Evolutionary conservation across 2,113 vertebrate species (phyloP).

Genomic region (Blennius ocellaris): DNA sequence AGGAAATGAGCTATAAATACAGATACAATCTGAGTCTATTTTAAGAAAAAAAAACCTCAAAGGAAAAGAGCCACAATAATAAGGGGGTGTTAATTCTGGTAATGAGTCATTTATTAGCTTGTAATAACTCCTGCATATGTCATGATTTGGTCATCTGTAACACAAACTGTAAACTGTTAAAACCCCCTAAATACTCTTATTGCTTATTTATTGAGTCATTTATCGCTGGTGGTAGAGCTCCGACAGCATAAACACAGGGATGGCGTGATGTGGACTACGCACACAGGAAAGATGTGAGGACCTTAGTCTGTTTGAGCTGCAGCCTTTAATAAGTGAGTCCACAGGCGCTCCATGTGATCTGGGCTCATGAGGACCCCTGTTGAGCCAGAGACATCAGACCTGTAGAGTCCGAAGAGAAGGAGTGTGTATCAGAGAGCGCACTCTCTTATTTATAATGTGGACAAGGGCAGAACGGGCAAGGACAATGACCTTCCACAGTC

Average conservation of each 20-base stretch:
- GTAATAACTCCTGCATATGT: slow-evolving; percentile 3
- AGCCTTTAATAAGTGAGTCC: slow-evolving; percentile 65
- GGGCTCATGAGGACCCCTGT: slow-evolving; percentile 37
- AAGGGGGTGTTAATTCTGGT: neutral
- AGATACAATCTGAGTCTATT: neutral
- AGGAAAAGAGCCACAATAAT: slow-evolving; percentile 1
- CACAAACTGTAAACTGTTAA: neutral
- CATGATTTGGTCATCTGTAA: neutral
- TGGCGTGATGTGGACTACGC: slow-evolving; percentile 14
- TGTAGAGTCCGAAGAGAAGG: slow-evolving; percentile 47
- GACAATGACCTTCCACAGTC: slow-evolving; percentile 43
- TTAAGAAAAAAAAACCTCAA: neutral
- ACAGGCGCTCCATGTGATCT: slow-evolving; percentile 55
- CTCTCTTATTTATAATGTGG: slow-evolving; percentile 51
- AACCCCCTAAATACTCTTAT: slow-evolving; percentile 16
- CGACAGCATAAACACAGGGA: slow-evolving; percentile 19
- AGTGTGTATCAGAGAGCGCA: slow-evolving; percentile 30
- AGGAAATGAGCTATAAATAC: neutral
- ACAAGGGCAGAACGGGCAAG: slow-evolving; percentile 30
- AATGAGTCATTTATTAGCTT: slow-evolving; percentile 8
- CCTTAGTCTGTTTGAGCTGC: slow-evolving; percentile 56
- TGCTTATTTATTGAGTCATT: slow-evolving; percentile 38
- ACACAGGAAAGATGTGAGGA: slow-evolving; percentile 44
- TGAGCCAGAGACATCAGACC: slow-evolving; percentile 63
- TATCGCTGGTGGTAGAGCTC: slow-evolving; percentile 10